Evolutionary conservation across 2,113 vertebrate species (phyloP).

Genomic region (Chaenocephalus aceratus): DNA sequence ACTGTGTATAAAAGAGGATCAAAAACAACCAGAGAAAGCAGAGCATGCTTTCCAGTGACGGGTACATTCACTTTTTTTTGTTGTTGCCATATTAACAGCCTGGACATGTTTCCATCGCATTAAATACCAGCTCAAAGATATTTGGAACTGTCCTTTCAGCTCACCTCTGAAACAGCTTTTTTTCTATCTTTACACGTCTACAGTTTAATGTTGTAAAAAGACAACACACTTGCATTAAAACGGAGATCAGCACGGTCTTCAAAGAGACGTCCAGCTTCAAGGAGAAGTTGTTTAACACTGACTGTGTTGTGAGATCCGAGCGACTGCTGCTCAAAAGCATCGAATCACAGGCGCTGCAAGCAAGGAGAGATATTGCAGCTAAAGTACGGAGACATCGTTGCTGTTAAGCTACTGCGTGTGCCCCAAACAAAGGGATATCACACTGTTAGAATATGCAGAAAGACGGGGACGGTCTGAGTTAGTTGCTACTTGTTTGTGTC

Average conservation of each 20-base stretch:
- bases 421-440: conserved; percentile 30
- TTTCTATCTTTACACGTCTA: conserved; percentile 17
- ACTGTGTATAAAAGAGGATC: conserved; percentile 83
- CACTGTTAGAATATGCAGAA: conserved; percentile 28
- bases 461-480: conserved; percentile 40
- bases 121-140: conserved; percentile 45
- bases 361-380: conserved; percentile 44
- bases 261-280: conserved; percentile 35
- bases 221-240: conserved; percentile 1
- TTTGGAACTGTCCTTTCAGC: conserved; percentile 49
- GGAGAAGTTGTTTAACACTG: conserved; percentile 38
- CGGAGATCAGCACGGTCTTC: conserved; percentile 20
- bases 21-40: conserved; percentile 74
- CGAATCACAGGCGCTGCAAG: conserved; percentile 30
- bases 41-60: conserved; percentile 85
- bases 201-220: conserved; percentile 28
- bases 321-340: not conserved
- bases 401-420: conserved; percentile 39
- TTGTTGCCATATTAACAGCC: conserved; percentile 39
- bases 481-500: conserved; percentile 59
- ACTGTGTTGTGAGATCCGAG: conserved; percentile 27
- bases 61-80: conserved; percentile 84
- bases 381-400: conserved; percentile 33
- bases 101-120: conserved; percentile 46
- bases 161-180: conserved; percentile 20